Base-by-base conservation (phyloP, 1,140 invertebrate species). In the Listronotus bonariensis region DNA sequence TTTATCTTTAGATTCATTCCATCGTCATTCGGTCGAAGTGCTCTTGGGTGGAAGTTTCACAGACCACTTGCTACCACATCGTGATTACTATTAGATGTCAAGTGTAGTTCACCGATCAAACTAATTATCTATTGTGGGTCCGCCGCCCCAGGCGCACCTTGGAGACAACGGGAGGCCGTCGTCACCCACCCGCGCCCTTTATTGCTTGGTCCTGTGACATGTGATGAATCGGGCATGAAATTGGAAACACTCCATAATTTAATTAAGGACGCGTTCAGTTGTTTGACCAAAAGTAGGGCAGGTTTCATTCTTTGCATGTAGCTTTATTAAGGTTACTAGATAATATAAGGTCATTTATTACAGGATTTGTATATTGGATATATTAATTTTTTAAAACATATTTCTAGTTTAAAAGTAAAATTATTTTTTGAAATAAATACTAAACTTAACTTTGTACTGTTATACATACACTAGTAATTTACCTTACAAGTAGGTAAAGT, bases 201-300 rank as follows among this genome's bases (percentile, higher is more conserved):
- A 55, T 49, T 62, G 36, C 43, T 53, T 48, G 18, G 45, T 18
- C 46, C 54, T 43, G 56, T 66, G 64, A 66, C 64, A 56, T 66
- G 64, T 66, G 64, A 66, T 66, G 64, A 66, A 66, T 66, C 64
- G 64, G 48, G 53, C 64, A 66, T 66, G 64, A 66, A 66, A 66
- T 66, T 66, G 64, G 55, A 66, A 66, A 66, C 64, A 60, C 56
- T 60, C 51, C 56, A 53, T 66, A 66, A 66, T 59, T 66, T 66
- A 66, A 66, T 66, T 66, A 60, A 31, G 46, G 49, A 48, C 14
- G 49, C 48, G 46, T 45, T 54, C 56, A 15, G 32, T 49, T 43
- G 56, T 66, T 66, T 66, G 64, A 66, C 64, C 64, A 59, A 60
- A 53, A 60, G 45, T 65, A 48, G 55, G 56, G 12, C 34, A 36